These are phyloP conservation scores for Ommatoiulus sabulosus DNA, from an alignment of 2,888 invertebrate genomes.

Conservation along the genomic window DNA sequence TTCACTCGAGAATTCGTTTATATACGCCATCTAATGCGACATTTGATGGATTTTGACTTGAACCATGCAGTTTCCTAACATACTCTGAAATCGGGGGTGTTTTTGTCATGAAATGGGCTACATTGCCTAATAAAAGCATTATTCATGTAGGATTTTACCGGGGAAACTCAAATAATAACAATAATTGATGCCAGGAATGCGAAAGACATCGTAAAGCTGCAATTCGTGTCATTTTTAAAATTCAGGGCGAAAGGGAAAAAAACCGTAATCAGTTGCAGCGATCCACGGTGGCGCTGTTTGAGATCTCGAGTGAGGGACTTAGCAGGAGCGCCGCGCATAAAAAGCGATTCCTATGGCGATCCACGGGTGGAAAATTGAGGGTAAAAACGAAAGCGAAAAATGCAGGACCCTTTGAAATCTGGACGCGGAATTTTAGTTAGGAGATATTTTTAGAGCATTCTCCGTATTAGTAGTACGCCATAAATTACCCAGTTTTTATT, in stretches of 20 bases:
- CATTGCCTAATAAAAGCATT: neutral
- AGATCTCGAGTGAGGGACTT: neutral
- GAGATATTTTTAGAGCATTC: neutral
- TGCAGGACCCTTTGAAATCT: neutral
- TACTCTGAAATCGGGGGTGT: neutral
- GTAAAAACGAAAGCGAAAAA: neutral
- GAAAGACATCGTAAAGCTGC: conserved; percentile 30
- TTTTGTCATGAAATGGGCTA: neutral
- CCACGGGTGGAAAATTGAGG: neutral
- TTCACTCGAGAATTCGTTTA: too few species aligned
- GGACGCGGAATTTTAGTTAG: neutral
- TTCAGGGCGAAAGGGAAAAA: neutral
- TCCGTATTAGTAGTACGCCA: neutral
- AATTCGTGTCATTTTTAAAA: conserved; percentile 30
- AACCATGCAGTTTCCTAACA: too few species aligned
- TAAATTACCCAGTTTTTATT: neutral
- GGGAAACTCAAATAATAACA: neutral
- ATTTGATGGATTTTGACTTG: too few species aligned
- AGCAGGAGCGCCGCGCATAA: neutral
- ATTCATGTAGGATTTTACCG: neutral
- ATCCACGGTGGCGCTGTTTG: conserved; percentile 24
- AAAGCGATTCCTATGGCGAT: neutral
- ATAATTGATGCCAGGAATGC: conserved; percentile 9
- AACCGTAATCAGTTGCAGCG: neutral
- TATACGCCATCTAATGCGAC: too few species aligned